Evolutionary conservation across 1,140 invertebrate species (phyloP).

Genomic region (Ericerus pela): DNA sequence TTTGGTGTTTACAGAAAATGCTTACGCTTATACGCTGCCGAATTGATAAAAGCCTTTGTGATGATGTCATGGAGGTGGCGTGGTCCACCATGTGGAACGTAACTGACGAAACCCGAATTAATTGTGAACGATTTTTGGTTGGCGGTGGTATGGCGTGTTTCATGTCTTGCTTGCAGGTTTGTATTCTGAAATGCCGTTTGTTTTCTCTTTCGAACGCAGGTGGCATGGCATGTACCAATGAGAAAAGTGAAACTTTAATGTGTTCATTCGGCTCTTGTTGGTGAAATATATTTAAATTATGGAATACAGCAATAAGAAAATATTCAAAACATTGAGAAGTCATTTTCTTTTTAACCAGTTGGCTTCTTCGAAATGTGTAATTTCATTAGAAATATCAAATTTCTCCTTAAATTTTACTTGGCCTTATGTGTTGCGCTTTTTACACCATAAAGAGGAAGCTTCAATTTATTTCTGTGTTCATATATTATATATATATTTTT

Average conservation of each 20-base stretch:
- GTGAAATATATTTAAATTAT: too few species aligned
- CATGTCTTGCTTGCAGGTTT: conserved; percentile 60
- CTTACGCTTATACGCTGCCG: conserved; percentile 63
- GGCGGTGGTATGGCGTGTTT: conserved; percentile 75
- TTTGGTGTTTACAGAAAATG: conserved; percentile 56
- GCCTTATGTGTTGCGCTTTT: neutral
- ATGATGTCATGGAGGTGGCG: conserved; percentile 90
- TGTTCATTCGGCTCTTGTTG: too few species aligned
- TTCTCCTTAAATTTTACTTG: too few species aligned
- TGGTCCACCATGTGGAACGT: conserved; percentile 99
- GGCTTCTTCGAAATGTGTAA: neutral
- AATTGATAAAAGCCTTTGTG: conserved; percentile 55
- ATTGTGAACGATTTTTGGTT: conserved; percentile 79
- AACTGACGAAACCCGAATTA: conserved; percentile 86
- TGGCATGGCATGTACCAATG: too few species aligned
- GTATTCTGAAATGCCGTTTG: neutral
- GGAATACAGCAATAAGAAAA: too few species aligned
- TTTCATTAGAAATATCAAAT: neutral
- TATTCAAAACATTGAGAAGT: too few species aligned
- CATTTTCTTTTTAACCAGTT: too few species aligned
- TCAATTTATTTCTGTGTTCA: too few species aligned
- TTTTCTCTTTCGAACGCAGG: neutral
- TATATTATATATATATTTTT: too few species aligned
- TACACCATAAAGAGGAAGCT: too few species aligned
- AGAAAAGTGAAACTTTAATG: too few species aligned